phyloP scores from a whole-genome alignment of 2,113 vertebrate genomes.

The Arenaria interpres region DNA sequence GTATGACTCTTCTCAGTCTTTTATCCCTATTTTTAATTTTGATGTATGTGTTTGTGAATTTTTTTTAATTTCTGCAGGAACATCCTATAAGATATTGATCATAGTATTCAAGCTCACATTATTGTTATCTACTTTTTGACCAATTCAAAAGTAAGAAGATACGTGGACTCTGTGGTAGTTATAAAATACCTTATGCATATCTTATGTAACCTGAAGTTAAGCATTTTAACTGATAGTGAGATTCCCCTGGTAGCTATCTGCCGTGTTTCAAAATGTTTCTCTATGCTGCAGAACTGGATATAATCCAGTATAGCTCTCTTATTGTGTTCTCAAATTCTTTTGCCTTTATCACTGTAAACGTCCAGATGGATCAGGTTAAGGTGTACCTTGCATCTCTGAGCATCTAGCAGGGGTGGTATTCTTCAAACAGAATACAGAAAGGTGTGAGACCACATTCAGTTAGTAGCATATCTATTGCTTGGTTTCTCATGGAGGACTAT shows the following conservation, averaged over 20 bases:
- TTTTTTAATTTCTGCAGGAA: neutral
- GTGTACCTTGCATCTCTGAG: neutral
- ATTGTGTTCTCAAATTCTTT: neutral
- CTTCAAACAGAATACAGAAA: neutral
- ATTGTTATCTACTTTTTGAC: neutral
- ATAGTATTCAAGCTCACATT: neutral
- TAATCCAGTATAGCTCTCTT: neutral
- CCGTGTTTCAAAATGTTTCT: neutral
- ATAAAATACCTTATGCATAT: neutral
- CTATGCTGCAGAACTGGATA: neutral
- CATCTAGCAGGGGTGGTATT: neutral
- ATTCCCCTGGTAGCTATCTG: neutral
- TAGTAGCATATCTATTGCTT: neutral
- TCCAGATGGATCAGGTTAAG: neutral
- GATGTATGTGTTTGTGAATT: neutral
- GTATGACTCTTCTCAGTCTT: neutral
- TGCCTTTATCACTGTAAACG: accelerated
- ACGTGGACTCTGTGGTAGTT: neutral
- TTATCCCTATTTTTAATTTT: neutral
- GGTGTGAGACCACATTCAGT: neutral
- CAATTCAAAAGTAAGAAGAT: neutral
- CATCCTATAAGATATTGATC: neutral
- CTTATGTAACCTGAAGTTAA: neutral
- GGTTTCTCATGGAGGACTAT: neutral
- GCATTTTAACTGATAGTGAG: neutral